Conservation (phyloP, 2,797 vertebrate genomes). For the Falco naumanni region DNA sequence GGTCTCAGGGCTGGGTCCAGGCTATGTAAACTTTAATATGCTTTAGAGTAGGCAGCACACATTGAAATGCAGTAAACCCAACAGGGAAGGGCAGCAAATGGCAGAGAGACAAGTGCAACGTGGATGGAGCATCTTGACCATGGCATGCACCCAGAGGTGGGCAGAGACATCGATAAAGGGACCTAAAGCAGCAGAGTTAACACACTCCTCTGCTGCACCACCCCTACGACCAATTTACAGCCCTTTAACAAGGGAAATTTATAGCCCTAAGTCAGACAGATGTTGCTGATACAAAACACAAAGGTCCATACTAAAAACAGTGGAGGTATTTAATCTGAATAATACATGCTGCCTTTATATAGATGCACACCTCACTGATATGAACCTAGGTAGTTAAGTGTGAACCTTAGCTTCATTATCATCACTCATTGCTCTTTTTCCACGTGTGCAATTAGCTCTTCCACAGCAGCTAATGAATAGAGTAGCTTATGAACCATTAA, state of each 20-base stretch:
- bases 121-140: neutral
- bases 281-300: constrained; percentile 37
- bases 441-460: constrained; percentile 10
- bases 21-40: neutral
- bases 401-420: constrained; percentile 34
- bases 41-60: neutral
- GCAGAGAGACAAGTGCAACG: neutral
- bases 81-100: neutral
- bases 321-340: constrained; percentile 29
- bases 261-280: neutral
- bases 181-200: neutral
- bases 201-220: neutral
- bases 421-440: constrained; percentile 27
- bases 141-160: neutral
- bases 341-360: neutral
- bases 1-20: neutral
- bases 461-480: constrained; percentile 40
- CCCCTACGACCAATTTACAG: neutral
- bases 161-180: neutral
- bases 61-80: neutral
- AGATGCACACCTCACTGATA: neutral
- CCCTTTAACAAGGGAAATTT: constrained; percentile 13
- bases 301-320: neutral
- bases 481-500: constrained; percentile 25
- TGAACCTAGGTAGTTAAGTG: constrained; percentile 1